Percentiles rank a stretch among this genome's conserved stretches.
phyloP scores from a whole-genome alignment of 2,888 invertebrate species.

The Prosopocoilus inquinatus region DNA sequence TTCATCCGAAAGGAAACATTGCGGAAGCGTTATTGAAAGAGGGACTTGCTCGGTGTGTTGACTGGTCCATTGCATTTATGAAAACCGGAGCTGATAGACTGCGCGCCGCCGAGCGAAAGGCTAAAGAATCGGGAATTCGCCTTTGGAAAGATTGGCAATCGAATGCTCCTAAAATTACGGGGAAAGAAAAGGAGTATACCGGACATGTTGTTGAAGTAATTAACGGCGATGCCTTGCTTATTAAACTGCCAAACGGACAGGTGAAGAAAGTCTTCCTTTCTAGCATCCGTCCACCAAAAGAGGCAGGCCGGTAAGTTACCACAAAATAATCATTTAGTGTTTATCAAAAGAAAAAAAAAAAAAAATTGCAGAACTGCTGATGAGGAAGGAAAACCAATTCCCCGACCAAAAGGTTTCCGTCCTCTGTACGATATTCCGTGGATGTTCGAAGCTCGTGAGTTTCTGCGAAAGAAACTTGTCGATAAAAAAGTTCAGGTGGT shows the following conservation, averaged over 20 bases:
- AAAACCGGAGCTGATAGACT: constrained; percentile 78
- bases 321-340: too few species aligned
- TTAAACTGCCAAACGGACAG: constrained; percentile 75
- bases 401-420: constrained; percentile 73
- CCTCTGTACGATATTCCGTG: constrained; percentile 97
- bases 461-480: constrained; percentile 89
- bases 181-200: constrained; percentile 77
- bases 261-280: constrained; percentile 92
- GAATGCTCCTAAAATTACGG: constrained; percentile 66
- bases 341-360: neutral
- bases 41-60: constrained; percentile 92
- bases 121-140: constrained; percentile 82
- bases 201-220: constrained; percentile 87
- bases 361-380: constrained; percentile 52
- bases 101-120: constrained; percentile 78
- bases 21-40: constrained; percentile 81
- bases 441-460: constrained; percentile 98
- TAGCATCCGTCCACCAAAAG: constrained; percentile 92
- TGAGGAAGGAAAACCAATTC: constrained; percentile 67
- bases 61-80: constrained; percentile 87
- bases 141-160: constrained; percentile 92
- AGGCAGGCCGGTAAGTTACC: constrained; percentile 49
- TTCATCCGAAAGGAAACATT: constrained; percentile 91
- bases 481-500: constrained; percentile 91
- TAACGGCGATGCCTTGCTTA: constrained; percentile 89